Evolutionary conservation across 2,888 invertebrate genomes (phyloP), one percentile per base, ranked within the genome.

Genomic region (Entomobrya proxima): DNA sequence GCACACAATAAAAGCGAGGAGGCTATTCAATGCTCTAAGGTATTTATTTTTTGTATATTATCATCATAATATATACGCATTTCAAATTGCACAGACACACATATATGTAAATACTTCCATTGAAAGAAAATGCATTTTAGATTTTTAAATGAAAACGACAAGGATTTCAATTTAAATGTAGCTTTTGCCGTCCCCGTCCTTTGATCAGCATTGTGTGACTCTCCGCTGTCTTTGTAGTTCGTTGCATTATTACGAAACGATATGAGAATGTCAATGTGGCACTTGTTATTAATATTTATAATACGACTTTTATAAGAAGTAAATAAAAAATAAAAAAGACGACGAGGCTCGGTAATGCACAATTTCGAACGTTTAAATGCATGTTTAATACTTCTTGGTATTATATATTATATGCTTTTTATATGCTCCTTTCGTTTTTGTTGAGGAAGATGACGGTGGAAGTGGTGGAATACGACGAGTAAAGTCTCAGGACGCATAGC

Each of bases 191-290:
- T 69, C 69, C 11, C 47, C 52, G n/a, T 35, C 75, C 37, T 64
- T 75, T 55, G 75, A 75, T 75, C 75, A 30, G 35, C 35, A 52
- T 35, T 55, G 35, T 37, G 35, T 75, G 32, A 30, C 18, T 50
- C 74, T 50, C 35, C 52, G n/a, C 52, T 67, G 67, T 67, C 37
- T 75, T 32, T 75, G 37, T 75, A 75, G 52, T 75, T 37, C 2
- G 37, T 13, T 52, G 75, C 55, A 75, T 75, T 75, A 75, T 75
- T 52, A 75, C 24, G 55, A 75, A 75, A 75, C 75, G 55, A 55
- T n/a, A n/a, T 75, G 75, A 75, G 78, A 82, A 78, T 84, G 85
- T 85, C 85, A 79, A 85, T 85, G 77, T 74, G 74, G 72, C 85
- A 85, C 78, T 85, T 78, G 84, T 74, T 77, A 85, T 79, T 79